Conservation (phyloP, 2,888 invertebrate genomes). For the Adelphocoris suturalis region DNA sequence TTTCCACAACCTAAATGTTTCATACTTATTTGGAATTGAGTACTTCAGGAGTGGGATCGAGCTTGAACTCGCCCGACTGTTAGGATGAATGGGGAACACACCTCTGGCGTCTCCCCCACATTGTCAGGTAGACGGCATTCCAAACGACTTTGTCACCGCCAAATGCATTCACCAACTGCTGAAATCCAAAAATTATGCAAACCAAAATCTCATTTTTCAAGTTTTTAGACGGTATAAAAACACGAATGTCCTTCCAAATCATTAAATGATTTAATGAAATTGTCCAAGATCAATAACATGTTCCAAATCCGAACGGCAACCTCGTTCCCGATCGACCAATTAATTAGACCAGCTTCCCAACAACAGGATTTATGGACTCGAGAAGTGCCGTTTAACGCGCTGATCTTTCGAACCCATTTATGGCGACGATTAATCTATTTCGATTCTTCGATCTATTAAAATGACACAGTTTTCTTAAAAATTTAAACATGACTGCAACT, state of each 20-base stretch:
- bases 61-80: too few species aligned
- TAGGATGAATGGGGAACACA: background rate
- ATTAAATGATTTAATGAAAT: too few species aligned
- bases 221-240: too few species aligned
- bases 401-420: background rate
- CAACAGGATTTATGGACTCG: background rate
- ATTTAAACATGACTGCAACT: too few species aligned
- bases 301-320: background rate
- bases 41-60: too few species aligned
- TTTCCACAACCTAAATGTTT: too few species aligned
- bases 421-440: background rate
- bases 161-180: background rate
- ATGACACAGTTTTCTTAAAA: too few species aligned
- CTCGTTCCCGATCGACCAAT: background rate
- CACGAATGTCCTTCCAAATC: background rate
- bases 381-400: background rate
- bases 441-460: background rate
- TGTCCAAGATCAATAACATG: background rate
- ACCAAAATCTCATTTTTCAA: too few species aligned
- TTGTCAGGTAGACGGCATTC: background rate
- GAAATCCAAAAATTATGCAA: too few species aligned
- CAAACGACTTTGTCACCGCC: conserved; percentile 21
- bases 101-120: background rate
- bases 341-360: background rate
- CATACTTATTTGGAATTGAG: too few species aligned